Base-by-base conservation (phyloP, 2,888 invertebrate genomes). In the Lysandra coridon region DNA sequence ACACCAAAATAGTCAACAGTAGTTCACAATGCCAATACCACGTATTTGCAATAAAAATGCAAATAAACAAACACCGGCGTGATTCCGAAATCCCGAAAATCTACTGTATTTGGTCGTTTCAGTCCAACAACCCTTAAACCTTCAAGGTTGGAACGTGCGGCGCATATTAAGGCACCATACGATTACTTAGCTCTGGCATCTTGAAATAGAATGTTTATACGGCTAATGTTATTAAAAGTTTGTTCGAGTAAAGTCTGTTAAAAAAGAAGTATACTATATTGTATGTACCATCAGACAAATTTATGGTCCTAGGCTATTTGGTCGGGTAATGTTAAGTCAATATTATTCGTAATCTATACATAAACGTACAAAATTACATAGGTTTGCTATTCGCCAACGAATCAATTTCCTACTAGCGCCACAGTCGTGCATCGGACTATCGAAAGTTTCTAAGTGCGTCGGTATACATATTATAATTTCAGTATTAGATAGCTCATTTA, bases 31-130 rank as follows among this genome's bases (percentile, higher is more conserved):
- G n/a, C 40, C 73, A 37, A 73, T 73, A 73, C 1, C 60, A 1
- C 60, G 5, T n/a, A 44, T 74, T n/a, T 44, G 44, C 74, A 49
- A 74, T 74, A 74, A 74, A 74, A 74, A 74, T 74, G 74, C 74
- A 49, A 74, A 74, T 74, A 49, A n/a, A 44, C 74, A n/a, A 40
- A 49, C 12, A 49, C 49, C 23, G 10, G 37, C 69, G 33, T 69
- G 14, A 17, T 14, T 73, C 30, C 49, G 14, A 44, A 75, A 49
- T 49, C 30, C 53, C 30, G 49, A 23, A 10, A 53, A 53, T 53
- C 12, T 14, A 49, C 75, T 53, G 12, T 12, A n/a, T 23, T 17
- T 23, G 4, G n/a, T 23, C 23, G 17, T 44, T 44, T 49, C 23
- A 30, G 75, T 53, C 5, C 30, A 53, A 75, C 44, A 49, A 53